Base-by-base conservation (phyloP, 2,888 invertebrate genomes). In the Gisinianus flammeolus region DNA sequence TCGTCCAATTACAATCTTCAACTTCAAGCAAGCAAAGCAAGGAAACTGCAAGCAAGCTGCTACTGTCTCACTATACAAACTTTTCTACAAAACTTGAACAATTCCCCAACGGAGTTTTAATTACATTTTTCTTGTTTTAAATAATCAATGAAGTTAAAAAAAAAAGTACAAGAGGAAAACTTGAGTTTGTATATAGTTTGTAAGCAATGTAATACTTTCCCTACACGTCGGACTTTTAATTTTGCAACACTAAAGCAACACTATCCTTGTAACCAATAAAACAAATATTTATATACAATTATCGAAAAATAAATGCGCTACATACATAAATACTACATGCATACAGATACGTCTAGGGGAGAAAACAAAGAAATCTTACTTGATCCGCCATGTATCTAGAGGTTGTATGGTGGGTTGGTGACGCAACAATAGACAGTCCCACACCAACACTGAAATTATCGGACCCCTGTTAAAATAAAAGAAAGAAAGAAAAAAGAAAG, bases 361-460 rank as follows among this genome's bases (percentile, higher is more conserved):
- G 16, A 54, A 26, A 58, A 24, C 28, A 66, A 8, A 16, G 67
- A 22, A 68, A 28, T 75, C 82, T 81, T 81, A 84, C 84, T 80
- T 84, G 84, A 81, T 84, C 84, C 71, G 83, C 83, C 84, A 84
- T 84, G 80, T 84, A 84, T 82, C 84, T 82, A 44, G 81, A 80
- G 28, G n/a, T n/a, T n/a, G 82, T 81, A 76, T 83, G 82, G 74
- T 83, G 83, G 33, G 81, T 79, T 33, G 83, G 82, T 74, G 81
- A 81, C 33, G 84, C 83, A 67, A 12, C 44, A 12, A 84, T 83
- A 62, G 84, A 83, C 80, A 84, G 78, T 66, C 84, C 84, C 79
- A 83, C 83, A 56, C 83, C 83, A 76, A 83, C 82, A 78, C 81
- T 82, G 80, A 84, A 83, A 79, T 84, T 83, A 79, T 84, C 83